Percentiles rank a stretch among this genome's conserved stretches.
Conservation (phyloP, 2,113 vertebrate species). For the Cinclus cinclus region DNA sequence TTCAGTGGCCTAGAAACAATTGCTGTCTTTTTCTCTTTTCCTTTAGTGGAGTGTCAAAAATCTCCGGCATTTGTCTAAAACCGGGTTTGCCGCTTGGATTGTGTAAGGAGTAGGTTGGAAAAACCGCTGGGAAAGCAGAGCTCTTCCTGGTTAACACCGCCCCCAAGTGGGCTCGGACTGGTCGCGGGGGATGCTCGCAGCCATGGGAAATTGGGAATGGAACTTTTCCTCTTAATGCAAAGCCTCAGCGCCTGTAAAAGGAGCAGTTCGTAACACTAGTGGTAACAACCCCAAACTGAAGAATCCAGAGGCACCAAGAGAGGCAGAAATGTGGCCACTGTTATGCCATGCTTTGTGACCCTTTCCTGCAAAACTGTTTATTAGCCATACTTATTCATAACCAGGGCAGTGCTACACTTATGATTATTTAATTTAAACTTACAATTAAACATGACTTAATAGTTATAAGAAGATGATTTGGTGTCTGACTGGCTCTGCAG, state of each 20-base stretch:
- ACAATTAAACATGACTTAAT: neutral
- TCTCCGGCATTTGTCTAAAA: neutral
- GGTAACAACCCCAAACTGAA: neutral
- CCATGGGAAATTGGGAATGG: rapidly evolving
- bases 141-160: conserved; percentile 42
- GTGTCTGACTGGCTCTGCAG: neutral
- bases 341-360: neutral
- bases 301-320: neutral
- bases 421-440: neutral
- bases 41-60: conserved; percentile 25
- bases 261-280: rapidly evolving
- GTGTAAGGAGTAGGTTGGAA: neutral
- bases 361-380: neutral
- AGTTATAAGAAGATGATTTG: neutral
- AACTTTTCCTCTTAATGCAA: neutral
- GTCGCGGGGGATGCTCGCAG: rapidly evolving
- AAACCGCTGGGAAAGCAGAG: neutral
- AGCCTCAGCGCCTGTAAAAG: neutral
- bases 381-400: neutral
- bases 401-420: neutral
- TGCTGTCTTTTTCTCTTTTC: neutral
- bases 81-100: neutral
- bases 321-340: neutral
- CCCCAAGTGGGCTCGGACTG: conserved; percentile 42
- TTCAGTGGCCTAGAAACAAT: conserved; percentile 23